Percentiles rank a stretch among this genome's conserved stretches.
Conservation (phyloP, 2,797 vertebrate genomes). For the Cossypha niveicapilla region DNA sequence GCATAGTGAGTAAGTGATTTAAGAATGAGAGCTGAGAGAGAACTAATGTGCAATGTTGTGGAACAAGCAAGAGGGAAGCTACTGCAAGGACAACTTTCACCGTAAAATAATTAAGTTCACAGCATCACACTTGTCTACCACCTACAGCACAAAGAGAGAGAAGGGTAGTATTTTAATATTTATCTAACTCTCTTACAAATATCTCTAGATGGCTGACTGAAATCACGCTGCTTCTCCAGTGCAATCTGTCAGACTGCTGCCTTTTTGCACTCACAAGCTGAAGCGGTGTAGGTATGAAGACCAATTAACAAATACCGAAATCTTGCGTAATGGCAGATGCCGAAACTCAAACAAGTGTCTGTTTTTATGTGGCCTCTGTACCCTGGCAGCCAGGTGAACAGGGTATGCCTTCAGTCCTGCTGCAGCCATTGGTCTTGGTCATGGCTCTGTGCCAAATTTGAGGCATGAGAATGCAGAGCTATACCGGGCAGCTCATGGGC, state of each 20-base stretch:
- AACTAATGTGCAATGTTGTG: background rate
- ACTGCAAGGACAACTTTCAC: background rate
- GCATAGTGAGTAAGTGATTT: background rate
- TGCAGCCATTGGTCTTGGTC: rapidly evolving
- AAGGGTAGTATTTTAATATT: background rate
- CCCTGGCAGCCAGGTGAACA: background rate
- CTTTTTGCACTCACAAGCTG: background rate
- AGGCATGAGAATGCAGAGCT: background rate
- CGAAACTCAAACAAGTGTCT: background rate
- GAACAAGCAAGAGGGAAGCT: background rate
- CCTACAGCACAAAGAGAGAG: background rate
- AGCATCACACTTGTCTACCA: background rate
- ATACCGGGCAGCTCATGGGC: background rate
- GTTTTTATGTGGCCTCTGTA: background rate
- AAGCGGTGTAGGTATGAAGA: background rate
- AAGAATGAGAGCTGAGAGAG: background rate
- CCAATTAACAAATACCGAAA: background rate
- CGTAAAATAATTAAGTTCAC: background rate
- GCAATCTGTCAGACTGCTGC: background rate
- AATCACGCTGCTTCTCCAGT: background rate
- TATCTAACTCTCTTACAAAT: background rate
- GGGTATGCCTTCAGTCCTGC: background rate
- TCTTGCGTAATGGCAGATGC: background rate
- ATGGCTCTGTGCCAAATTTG: rapidly evolving
- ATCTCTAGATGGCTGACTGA: background rate